Evolutionary conservation across 2,888 invertebrate genomes (phyloP).

Genomic region (Meliscaeva auricollis): DNA sequence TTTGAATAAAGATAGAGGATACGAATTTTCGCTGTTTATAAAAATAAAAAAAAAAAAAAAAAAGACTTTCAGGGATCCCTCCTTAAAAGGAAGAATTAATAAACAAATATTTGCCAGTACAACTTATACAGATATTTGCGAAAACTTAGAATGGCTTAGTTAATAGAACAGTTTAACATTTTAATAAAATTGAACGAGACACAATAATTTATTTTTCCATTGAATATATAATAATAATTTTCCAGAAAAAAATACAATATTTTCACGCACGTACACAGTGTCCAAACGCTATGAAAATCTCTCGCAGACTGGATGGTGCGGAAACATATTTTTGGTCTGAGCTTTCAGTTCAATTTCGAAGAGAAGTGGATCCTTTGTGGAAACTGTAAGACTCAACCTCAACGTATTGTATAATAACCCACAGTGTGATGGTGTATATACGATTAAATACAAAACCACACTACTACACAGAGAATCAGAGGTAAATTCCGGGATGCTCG

Average conservation of each 20-base stretch:
- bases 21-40: conserved; percentile 5
- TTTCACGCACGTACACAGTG: conserved; percentile 42
- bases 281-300: conserved; percentile 67
- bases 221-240: neutral
- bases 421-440: conserved; percentile 2
- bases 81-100: conserved; percentile 13
- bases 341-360: conserved; percentile 44
- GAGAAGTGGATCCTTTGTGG: conserved; percentile 65
- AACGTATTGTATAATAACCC: conserved; percentile 59
- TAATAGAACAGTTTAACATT: too few species aligned
- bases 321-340: conserved; percentile 47
- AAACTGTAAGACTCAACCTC: conserved; percentile 5
- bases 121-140: conserved; percentile 3
- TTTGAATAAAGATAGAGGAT: conserved; percentile 5
- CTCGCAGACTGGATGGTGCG: conserved; percentile 74
- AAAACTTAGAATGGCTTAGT: too few species aligned
- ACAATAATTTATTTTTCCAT: conserved; percentile 14
- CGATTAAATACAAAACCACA: conserved; percentile 12
- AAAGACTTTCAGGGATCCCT: conserved; percentile 33
- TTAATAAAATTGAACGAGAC: too few species aligned
- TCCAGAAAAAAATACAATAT: conserved; percentile 31
- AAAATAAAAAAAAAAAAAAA: conserved; percentile 60
- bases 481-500: conserved; percentile 17
- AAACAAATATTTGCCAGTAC: conserved; percentile 32
- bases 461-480: conserved; percentile 7